Evolutionary conservation across 2,113 vertebrate species (phyloP).

Genomic region (Abramis brama): DNA sequence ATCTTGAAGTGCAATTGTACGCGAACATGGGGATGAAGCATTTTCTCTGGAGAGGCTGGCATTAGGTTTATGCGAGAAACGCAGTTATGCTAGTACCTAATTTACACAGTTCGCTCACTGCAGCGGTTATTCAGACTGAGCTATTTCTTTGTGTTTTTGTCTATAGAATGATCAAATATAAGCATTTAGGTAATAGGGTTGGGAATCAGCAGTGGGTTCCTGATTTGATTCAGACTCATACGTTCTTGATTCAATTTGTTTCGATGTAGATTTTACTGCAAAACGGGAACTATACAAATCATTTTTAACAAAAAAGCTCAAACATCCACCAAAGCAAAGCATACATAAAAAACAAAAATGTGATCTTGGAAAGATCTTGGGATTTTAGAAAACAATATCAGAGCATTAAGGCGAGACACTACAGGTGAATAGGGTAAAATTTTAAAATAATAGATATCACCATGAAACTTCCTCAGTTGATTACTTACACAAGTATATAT

Average conservation of each 20-base stretch:
- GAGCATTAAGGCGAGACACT: too few relatives aligned
- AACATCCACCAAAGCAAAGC: too few relatives aligned
- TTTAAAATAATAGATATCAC: too few relatives aligned
- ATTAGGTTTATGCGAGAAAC: slow-evolving; percentile 29
- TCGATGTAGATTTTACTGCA: background rate
- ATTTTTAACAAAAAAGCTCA: too few relatives aligned
- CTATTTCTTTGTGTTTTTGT: background rate
- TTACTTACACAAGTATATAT: too few relatives aligned
- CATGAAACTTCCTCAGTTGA: too few relatives aligned
- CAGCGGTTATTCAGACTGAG: slow-evolving; percentile 1
- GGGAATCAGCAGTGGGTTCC: background rate
- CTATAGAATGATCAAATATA: background rate
- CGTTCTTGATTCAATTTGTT: background rate
- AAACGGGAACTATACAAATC: too few relatives aligned
- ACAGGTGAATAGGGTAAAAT: too few relatives aligned
- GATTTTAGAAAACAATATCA: too few relatives aligned
- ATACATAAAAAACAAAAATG: too few relatives aligned
- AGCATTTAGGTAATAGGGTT: background rate
- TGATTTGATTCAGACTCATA: background rate
- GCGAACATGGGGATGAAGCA: slow-evolving; percentile 3
- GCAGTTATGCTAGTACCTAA: slow-evolving; percentile 19
- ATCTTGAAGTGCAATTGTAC: slow-evolving; percentile 9
- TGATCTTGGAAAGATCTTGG: too few relatives aligned
- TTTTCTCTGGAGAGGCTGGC: slow-evolving; percentile 16
- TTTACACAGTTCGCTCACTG: slow-evolving; percentile 4